A percentile compares a stretch with the other conserved stretches of the same genome.
phyloP scores from a whole-genome alignment of 2,888 invertebrate genomes.

The Brachyopa scutellaris region DNA sequence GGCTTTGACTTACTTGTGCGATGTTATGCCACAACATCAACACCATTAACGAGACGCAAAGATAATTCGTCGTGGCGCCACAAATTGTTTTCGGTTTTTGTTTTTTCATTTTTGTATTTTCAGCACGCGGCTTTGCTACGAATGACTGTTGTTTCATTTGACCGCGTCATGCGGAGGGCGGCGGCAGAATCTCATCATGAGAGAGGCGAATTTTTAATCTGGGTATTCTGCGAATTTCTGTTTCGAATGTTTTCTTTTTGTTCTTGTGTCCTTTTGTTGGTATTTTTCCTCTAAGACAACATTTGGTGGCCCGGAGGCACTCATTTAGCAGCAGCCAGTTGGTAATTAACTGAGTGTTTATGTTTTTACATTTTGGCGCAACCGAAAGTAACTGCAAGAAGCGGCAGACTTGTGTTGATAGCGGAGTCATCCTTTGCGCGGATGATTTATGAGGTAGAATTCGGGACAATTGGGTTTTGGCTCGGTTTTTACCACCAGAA shows the following conservation, averaged over 20 bases:
- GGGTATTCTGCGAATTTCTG: constrained; percentile 64
- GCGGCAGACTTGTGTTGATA: background rate
- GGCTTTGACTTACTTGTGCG: constrained; percentile 49
- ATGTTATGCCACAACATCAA: constrained; percentile 68
- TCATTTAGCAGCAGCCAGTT: constrained; percentile 51
- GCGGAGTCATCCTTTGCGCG: constrained; percentile 14
- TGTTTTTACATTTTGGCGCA: constrained; percentile 38
- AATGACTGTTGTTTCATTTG: constrained; percentile 8
- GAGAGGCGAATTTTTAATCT: constrained; percentile 61
- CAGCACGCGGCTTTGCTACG: constrained; percentile 25
- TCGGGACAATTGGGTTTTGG: constrained; percentile 1
- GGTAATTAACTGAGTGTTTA: constrained; percentile 55
- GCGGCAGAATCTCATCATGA: constrained; percentile 41
- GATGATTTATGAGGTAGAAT: constrained; percentile 42
- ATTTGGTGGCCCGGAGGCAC: constrained; percentile 41
- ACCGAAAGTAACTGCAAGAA: background rate
- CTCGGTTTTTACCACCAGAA: background rate
- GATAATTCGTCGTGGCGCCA: constrained; percentile 50
- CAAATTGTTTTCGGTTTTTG: constrained; percentile 37
- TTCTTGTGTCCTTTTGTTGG: constrained; percentile 53
- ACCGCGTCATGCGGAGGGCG: constrained; percentile 13
- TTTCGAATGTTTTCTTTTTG: constrained; percentile 27
- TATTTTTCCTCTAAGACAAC: constrained; percentile 54
- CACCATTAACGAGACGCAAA: constrained; percentile 47
- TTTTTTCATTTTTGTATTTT: constrained; percentile 23